These are phyloP conservation scores for Chamaetylas fuelleborni DNA, from an alignment of 2,113 vertebrate genomes.

Conservation along the genomic window DNA sequence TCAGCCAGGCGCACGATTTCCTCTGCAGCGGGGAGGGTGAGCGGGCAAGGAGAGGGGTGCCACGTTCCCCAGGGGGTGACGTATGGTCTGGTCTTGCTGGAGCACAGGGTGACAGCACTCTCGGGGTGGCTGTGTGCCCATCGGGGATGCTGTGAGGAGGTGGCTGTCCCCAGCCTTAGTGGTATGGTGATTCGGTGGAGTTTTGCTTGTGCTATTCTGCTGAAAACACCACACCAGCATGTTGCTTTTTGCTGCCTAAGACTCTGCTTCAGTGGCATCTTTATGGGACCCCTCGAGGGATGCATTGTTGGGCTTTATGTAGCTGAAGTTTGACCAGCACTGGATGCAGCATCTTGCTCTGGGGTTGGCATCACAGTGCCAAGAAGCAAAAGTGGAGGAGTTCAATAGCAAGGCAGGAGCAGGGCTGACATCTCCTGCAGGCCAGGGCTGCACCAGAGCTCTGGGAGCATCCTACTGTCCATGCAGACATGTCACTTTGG, in stretches of 20 bases:
- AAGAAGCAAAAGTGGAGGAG: background rate
- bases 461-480: background rate
- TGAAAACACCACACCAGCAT: fast-evolving
- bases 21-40: background rate
- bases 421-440: fast-evolving
- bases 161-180: background rate
- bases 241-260: background rate
- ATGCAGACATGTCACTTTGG: fast-evolving
- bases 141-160: background rate
- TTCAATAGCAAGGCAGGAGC: background rate
- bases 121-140: fast-evolving
- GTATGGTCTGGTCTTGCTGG: background rate
- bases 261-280: background rate
- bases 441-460: background rate
- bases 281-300: background rate
- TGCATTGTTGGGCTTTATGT: background rate
- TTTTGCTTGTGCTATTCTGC: background rate
- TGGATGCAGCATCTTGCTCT: background rate
- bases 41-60: background rate
- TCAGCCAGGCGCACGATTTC: constrained; percentile 26
- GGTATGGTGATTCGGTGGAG: fast-evolving
- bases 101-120: fast-evolving
- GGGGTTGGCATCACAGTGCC: background rate
- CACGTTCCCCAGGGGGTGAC: background rate
- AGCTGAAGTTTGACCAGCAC: background rate